phyloP scores from a whole-genome alignment of 2,797 vertebrate species.

The Benthosema pterotum region DNA sequence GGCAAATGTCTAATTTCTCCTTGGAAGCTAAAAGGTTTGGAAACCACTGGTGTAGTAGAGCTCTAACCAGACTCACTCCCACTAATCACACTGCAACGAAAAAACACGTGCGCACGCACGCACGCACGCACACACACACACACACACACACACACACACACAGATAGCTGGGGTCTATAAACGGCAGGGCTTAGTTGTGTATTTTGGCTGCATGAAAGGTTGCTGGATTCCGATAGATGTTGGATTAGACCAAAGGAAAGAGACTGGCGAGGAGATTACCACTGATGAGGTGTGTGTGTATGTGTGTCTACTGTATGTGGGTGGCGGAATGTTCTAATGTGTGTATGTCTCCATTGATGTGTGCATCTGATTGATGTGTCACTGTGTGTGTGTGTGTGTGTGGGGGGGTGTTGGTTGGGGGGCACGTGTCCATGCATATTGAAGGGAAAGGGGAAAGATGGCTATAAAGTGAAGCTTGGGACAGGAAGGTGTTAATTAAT shows the following conservation, averaged over 20 bases:
- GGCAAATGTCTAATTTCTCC: no score
- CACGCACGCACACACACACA: constrained; percentile 35
- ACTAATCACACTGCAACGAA: constrained; percentile 38
- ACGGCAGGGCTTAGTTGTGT: constrained; percentile 68
- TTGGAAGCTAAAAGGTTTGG: no score
- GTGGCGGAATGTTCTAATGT: neutral
- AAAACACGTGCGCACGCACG: constrained; percentile 30
- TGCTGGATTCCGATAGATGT: constrained; percentile 71
- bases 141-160: constrained; percentile 38
- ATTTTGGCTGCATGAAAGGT: constrained; percentile 74
- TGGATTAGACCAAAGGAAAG: constrained; percentile 77
- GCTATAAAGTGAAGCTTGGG: constrained; percentile 37
- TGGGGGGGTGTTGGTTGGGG: neutral
- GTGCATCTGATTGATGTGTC: constrained; percentile 9
- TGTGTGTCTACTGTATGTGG: constrained; percentile 37
- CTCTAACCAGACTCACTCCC: constrained; percentile 49
- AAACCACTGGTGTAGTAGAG: constrained; percentile 20
- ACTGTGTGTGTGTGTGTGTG: constrained; percentile 12
- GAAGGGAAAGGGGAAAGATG: constrained; percentile 34
- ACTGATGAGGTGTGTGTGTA: constrained; percentile 58
- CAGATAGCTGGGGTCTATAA: constrained; percentile 68
- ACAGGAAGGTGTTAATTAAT: constrained; percentile 66
- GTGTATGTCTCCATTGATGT: constrained; percentile 27
- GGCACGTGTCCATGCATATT: constrained; percentile 21
- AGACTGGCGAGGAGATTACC: constrained; percentile 71